Evolutionary conservation across 2,113 vertebrate genomes (phyloP).

Genomic region (Trogon surrucura): DNA sequence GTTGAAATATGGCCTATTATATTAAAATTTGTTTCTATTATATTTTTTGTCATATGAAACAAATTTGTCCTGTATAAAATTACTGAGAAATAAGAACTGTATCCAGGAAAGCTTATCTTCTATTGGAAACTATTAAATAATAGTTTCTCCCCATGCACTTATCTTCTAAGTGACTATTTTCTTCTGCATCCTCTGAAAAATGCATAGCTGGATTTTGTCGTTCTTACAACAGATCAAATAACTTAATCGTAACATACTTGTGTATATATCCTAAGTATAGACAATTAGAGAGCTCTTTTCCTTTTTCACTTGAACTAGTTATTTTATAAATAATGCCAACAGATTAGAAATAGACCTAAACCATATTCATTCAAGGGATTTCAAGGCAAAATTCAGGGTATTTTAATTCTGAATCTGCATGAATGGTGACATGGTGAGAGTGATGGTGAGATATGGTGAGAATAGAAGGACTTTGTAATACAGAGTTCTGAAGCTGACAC

Average conservation of each 20-base stretch:
- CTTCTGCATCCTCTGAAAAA: conserved; percentile 21
- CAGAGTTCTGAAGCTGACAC: not conserved
- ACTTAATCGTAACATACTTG: not conserved
- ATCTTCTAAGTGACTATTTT: conserved; percentile 11
- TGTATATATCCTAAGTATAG: not conserved
- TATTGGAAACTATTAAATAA: conserved; percentile 37
- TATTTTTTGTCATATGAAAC: conserved; percentile 70
- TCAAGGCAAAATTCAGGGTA: not conserved
- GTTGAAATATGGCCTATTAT: conserved; percentile 85
- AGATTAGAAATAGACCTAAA: not conserved
- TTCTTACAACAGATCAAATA: not conserved
- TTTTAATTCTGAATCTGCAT: not conserved
- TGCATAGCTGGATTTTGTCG: not conserved
- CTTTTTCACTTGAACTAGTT: not conserved
- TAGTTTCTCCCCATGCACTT: not conserved
- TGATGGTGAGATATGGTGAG: not conserved
- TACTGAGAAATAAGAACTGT: conserved; percentile 50
- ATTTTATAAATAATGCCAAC: not conserved
- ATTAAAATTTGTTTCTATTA: conserved; percentile 84
- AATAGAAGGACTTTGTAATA: not conserved
- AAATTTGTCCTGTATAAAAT: conserved; percentile 56
- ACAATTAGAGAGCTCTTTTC: rapidly evolving
- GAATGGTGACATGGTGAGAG: not conserved
- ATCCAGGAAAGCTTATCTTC: conserved; percentile 31
- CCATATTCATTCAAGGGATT: not conserved